Evolutionary conservation across 2,888 invertebrate genomes (phyloP).

Genomic region (Patella ulyssiponensis): DNA sequence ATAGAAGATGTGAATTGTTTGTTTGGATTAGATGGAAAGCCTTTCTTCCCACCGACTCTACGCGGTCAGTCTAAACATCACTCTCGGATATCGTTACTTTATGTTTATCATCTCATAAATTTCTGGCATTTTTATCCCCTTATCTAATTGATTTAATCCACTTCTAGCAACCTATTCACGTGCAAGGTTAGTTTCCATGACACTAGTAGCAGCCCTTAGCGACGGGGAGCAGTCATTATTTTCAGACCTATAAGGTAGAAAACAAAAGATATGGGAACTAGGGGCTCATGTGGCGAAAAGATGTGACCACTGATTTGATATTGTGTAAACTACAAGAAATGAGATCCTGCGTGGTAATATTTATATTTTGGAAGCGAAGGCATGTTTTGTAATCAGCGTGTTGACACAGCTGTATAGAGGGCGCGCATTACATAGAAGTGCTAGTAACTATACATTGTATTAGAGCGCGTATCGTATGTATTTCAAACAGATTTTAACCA

Average conservation of each 20-base stretch:
- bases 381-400: background rate
- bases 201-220: background rate
- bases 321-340: background rate
- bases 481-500: background rate
- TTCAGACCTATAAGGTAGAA: background rate
- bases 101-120: conserved; percentile 5
- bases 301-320: conserved; percentile 1
- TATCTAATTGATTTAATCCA: background rate
- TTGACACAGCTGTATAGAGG: conserved; percentile 8
- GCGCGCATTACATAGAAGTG: background rate
- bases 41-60: conserved; percentile 4
- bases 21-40: background rate
- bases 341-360: background rate
- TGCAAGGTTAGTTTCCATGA: background rate
- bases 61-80: background rate
- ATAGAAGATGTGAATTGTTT: background rate
- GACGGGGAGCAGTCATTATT: background rate
- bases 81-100: conserved; percentile 7
- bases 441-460: background rate
- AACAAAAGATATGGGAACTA: conserved; percentile 6
- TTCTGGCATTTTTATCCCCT: background rate
- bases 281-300: background rate
- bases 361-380: background rate
- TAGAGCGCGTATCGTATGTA: background rate
- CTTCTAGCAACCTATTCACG: background rate